phyloP scores from a whole-genome alignment of 1,140 invertebrate species.

The Bombus waltoni region DNA sequence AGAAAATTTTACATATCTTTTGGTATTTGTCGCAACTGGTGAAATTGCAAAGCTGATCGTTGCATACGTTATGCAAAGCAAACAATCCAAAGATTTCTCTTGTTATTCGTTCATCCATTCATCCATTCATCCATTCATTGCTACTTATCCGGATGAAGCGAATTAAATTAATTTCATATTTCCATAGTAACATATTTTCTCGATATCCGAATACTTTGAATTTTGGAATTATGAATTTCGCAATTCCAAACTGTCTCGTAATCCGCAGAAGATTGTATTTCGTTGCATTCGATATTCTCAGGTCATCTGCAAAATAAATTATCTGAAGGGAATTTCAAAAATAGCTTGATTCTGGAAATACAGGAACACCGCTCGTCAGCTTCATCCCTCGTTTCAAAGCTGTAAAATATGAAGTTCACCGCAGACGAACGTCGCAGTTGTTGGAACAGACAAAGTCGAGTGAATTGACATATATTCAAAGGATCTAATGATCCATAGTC shows the following conservation, averaged over 20 bases:
- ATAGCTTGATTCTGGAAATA: neutral
- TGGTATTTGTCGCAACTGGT: conserved; percentile 2
- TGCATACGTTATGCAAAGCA: neutral
- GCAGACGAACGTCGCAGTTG: neutral
- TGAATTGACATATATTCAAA: conserved; percentile 22
- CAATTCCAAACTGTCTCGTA: too few species aligned
- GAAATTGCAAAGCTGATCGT: neutral
- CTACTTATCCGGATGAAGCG: neutral
- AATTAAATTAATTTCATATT: neutral
- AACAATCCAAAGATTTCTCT: neutral
- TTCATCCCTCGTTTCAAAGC: neutral
- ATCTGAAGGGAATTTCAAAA: neutral
- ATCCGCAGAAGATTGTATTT: too few species aligned
- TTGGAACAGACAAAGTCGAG: neutral
- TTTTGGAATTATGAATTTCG: too few species aligned
- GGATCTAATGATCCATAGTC: neutral
- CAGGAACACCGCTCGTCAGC: neutral
- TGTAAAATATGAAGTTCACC: neutral
- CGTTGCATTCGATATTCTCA: neutral
- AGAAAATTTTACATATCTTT: conserved; percentile 9
- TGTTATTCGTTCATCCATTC: neutral
- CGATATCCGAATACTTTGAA: too few species aligned
- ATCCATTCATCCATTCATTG: neutral
- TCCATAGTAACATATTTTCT: neutral
- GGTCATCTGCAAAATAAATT: too few species aligned